These are phyloP conservation scores for Tuta absoluta DNA, from an alignment of 2,888 invertebrate genomes.

Conservation along the genomic window DNA sequence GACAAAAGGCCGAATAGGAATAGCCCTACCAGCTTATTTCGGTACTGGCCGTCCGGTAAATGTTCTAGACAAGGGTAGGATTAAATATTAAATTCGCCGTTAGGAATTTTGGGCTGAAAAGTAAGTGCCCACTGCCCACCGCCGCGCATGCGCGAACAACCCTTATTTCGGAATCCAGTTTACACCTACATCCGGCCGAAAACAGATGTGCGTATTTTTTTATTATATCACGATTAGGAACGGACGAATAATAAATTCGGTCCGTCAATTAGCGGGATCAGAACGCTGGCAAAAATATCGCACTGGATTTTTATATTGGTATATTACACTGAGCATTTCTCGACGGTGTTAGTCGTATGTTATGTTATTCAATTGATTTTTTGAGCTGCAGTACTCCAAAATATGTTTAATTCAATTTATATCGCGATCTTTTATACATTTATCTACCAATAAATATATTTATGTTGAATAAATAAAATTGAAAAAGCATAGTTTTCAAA, in stretches of 20 bases:
- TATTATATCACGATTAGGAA: slow-evolving; percentile 53
- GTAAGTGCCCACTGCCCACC: slow-evolving; percentile 46
- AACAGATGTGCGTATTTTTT: slow-evolving; percentile 69
- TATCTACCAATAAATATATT: too few relatives aligned
- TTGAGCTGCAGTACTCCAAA: neutral
- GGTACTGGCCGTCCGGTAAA: slow-evolving; percentile 70
- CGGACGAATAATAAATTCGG: slow-evolving; percentile 38
- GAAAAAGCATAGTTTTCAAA: too few relatives aligned
- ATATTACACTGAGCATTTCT: neutral
- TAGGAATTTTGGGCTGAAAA: slow-evolving; percentile 78
- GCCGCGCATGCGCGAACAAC: slow-evolving; percentile 61
- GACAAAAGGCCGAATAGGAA: slow-evolving; percentile 30
- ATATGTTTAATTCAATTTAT: too few relatives aligned
- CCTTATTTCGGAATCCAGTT: slow-evolving; percentile 62
- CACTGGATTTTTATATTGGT: neutral
- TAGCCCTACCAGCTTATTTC: slow-evolving; percentile 55
- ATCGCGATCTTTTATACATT: too few relatives aligned
- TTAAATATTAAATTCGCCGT: slow-evolving; percentile 80
- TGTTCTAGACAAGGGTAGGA: slow-evolving; percentile 79
- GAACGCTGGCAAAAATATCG: slow-evolving; percentile 23
- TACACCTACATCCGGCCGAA: slow-evolving; percentile 63
- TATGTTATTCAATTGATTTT: neutral
- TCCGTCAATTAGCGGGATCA: slow-evolving; percentile 30
- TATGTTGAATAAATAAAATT: too few relatives aligned
- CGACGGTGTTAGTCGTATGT: neutral